Evolutionary conservation across 2,797 vertebrate species (phyloP), one percentile per base, ranked within the genome.

Genomic region (Discoglossus pictus): DNA sequence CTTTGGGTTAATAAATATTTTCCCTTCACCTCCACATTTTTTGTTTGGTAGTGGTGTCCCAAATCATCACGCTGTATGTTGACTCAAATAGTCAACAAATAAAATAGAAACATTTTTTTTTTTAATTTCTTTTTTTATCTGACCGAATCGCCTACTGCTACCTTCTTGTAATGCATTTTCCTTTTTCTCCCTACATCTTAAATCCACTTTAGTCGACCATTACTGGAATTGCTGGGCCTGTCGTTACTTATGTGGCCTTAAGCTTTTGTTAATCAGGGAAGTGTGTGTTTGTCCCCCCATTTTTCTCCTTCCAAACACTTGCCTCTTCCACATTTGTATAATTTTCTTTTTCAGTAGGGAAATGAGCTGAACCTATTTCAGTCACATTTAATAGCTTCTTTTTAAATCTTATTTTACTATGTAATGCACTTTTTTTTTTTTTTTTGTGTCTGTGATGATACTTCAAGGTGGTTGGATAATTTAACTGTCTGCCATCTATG

Each of bases 1-100:
- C 52, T 38, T 55, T 69, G 55, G 48, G 58, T 55, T 69, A 54
- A 62, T 62, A 62, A 62, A 48, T 40, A 46, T 31, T 31, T 38
- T 23, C 27, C 56, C 36, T 51, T 13, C 16, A 1, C 44, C 24
- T 18, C 16, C 50, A 31, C 31, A 38, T 2, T 25, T 13, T 53
- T 20, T 51, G 40, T 36, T 6, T 34, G 35, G 31, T 16, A 4
- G n/a, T 56, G 15, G 13, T 16, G 24, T 38, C 12, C 23, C n/a
- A 50, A 6, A 6, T 34, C 48, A n/a, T n/a, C n/a, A n/a, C n/a
- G n/a, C 48, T 6, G n/a, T 51, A n/a, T 16, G 7, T 15, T 51
- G 12, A 25, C 21, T 23, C 4, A 43, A 24, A 7, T 27, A 18
- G 13, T 12, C 55, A 17, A 10, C 38, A 18, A 9, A 23, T 43